Conservation (phyloP, 1,140 invertebrate genomes). For the Camponotus pennsylvanicus region DNA sequence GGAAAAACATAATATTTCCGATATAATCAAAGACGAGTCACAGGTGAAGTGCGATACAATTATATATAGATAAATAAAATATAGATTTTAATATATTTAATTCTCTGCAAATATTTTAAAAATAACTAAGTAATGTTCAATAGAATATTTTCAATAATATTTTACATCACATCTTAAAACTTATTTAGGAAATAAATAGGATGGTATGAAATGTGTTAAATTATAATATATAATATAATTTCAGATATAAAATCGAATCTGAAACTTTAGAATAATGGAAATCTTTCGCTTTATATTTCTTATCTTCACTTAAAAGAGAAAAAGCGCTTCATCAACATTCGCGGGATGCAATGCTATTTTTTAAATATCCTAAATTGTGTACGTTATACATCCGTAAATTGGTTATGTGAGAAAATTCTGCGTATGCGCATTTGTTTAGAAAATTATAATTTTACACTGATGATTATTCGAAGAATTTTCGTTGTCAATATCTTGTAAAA, state of each 20-base stretch:
- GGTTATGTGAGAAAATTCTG: background rate
- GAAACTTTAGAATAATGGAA: background rate
- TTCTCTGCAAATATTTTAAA: background rate
- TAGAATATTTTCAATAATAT: no score
- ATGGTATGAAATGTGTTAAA: background rate
- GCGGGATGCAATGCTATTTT: no score
- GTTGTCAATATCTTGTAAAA: background rate
- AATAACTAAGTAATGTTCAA: background rate
- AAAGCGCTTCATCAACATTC: background rate
- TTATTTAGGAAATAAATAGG: no score
- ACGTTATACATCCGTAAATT: background rate
- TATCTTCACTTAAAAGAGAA: background rate
- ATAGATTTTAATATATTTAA: background rate
- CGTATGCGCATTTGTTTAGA: slow-evolving; percentile 4
- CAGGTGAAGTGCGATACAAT: slow-evolving; percentile 48
- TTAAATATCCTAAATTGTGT: background rate
- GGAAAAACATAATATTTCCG: slow-evolving; percentile 44
- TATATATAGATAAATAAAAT: background rate
- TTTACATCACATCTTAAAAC: no score
- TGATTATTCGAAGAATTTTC: background rate
- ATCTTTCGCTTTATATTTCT: background rate
- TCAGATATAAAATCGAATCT: background rate
- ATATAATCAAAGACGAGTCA: slow-evolving; percentile 53
- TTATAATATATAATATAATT: background rate
- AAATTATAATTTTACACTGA: background rate